phyloP scores from a whole-genome alignment of 1,140 invertebrate genomes.

The Sarcophaga bullata region DNA sequence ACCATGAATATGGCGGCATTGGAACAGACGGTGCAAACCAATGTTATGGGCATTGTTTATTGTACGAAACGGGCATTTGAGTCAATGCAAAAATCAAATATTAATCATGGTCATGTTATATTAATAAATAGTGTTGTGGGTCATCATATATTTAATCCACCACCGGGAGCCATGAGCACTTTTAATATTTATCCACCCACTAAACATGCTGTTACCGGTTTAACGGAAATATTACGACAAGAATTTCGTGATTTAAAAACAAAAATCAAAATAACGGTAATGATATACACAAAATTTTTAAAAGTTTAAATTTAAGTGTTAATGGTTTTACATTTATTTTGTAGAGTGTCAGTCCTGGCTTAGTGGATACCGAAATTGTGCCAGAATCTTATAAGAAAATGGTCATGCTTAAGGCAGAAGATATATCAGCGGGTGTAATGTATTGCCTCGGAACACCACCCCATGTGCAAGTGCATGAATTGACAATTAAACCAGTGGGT shows the following conservation, averaged over 20 bases:
- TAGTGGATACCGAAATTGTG: constrained; percentile 68
- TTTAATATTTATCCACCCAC: constrained; percentile 72
- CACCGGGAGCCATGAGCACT: constrained; percentile 51
- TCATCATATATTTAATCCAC: constrained; percentile 65
- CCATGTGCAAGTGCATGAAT: constrained; percentile 67
- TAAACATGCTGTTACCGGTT: constrained; percentile 76
- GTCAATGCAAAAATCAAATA: constrained; percentile 73
- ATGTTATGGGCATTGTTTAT: constrained; percentile 74
- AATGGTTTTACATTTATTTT: neutral
- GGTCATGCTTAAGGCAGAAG: constrained; percentile 63
- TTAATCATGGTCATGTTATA: constrained; percentile 77
- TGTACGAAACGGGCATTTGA: constrained; percentile 74
- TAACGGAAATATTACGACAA: constrained; percentile 72
- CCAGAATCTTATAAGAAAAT: constrained; percentile 42
- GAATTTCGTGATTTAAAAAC: constrained; percentile 72
- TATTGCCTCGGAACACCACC: constrained; percentile 68
- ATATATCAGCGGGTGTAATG: constrained; percentile 69
- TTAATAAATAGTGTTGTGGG: constrained; percentile 76
- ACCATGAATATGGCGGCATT: constrained; percentile 63
- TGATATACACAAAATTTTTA: constrained; percentile 44
- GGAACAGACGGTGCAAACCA: constrained; percentile 72
- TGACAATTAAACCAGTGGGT: constrained; percentile 59
- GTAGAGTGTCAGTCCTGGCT: constrained; percentile 70
- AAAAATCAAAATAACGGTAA: constrained; percentile 76
- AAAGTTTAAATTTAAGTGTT: neutral